Base-by-base conservation (phyloP, 2,113 vertebrate species). In the Leptobrachium leishanense region DNA sequence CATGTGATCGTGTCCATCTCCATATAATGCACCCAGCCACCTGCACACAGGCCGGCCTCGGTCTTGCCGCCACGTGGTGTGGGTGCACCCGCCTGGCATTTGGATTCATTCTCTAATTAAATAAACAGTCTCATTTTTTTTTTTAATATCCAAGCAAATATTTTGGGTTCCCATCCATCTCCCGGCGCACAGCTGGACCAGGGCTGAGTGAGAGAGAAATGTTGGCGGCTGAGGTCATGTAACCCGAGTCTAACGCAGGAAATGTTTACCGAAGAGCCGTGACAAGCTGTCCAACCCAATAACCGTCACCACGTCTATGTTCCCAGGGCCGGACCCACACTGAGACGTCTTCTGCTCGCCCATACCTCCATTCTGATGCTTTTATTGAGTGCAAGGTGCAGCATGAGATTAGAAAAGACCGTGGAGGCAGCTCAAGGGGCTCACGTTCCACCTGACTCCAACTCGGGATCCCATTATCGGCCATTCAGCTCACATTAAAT, bases 161-260 rank as follows among this genome's bases (percentile, higher is more conserved):
- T 20, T 64, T 64, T 39, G 31, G 62, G 62, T 64, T 64, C 62
- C 31, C 62, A 64, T 64, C 62, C 5, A 39, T 64, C 62, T 64
- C 62, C 5, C 3, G 5, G n/a, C 20, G 62, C 62, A 59, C 55
- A 64, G 62, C 62, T 64, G 62, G n/a, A 4, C 62, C 39, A 1
- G 62, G 9, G 2, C 31, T 8, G 20, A 31, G 20, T 9, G 20
- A 64, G 62, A 64, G 20, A 9, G 5, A 20, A 20, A 31, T 39
- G 8, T 12, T 40, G 2, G 46, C 9, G 46, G 20, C 69, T 54
- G 70, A 55, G 70, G 70, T 72, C 70, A 72, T 72, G 70, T 55
- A 39, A 72, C 39, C 2, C 31, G 50, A 72, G 31, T 6, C 31
- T 9, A 55, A 39, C 70, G 11, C 46, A 55, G 70, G 50, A 72